Evolutionary conservation across 2,113 vertebrate genomes (phyloP), one percentile per base, ranked within the genome.

Genomic region (Burhinus bistriatus): DNA sequence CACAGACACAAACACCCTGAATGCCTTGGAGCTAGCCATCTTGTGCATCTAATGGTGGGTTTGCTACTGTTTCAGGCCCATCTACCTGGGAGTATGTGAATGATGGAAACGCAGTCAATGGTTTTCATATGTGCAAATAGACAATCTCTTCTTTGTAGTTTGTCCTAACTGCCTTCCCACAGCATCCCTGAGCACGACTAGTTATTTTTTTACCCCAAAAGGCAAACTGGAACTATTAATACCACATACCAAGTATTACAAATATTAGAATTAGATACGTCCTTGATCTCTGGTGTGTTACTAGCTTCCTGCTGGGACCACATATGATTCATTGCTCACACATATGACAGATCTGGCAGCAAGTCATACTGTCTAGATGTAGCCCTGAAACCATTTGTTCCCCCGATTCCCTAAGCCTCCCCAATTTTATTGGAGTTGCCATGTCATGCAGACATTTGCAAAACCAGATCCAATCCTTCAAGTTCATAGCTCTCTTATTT

Each of bases 381-480:
- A 85, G 84, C 19, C 68, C 78, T 73, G 58, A 93, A 95, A 76
- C 5, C 2, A 2, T 26, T 57, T 62, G 34, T 76, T 23, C 10
- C 34, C 59, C 30, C 0, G 0, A 9, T 66, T 85, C 66, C 54
- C 44, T 57, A 49, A 79, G 61, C 32, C 58, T 89, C 54, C 38
- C 27, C n/a, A 22, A 9, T 73, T 85, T 89, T 85, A 76, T 8
- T 87, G 73, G 58, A 61, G 40, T 62, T 90, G 44, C 62, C 54
- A 47, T 7, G 66, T 94, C 91, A 95, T 65, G 81, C 3, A 49
- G 64, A 73, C 52, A 65, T 69, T 72, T 83, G 58, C 72, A 93
- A 90, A 97, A 77, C 40, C 42, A 95, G 89, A 90, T 85, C 51
- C 32, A 88, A 61, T 59, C 71, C 45, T 90, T 95, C 62, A 44